Evolutionary conservation across 2,888 invertebrate genomes (phyloP), one percentile per base, ranked within the genome.

Genomic region (Phasia obesa): DNA sequence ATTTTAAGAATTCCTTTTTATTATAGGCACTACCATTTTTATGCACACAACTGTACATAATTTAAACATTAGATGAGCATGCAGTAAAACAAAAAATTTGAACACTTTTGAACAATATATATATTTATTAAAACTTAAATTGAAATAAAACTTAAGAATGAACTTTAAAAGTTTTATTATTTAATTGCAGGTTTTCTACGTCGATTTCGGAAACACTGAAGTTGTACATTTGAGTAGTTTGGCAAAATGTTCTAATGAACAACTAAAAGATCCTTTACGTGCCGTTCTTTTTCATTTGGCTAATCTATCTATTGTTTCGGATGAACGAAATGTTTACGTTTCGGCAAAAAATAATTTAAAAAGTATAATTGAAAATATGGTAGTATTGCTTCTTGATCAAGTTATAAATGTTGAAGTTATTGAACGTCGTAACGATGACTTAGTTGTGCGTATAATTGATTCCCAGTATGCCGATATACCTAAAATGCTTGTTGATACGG

Each of bases 141-240:
- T n/a, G n/a, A n/a, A n/a, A n/a, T n/a, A n/a, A n/a, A n/a, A n/a
- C n/a, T 19, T 15, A 35, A 51, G 19, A n/a, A 31, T 9, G 13
- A 35, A 57, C 17, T 25, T 9, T 6, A 17, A 42, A 44, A 17
- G 2, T 53, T 59, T 57, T 4, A 44, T 53, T 53, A 11, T 78
- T 53, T 73, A 21, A 17, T 31, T 70, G 5, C 44, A 86, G 86
- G 85, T 86, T 53, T 84, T 86, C 53, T 86, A 84, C 62, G 81
- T 87, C 25, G 86, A 87, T 60, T 87, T 84, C 75, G 86, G 86
- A 23, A 85, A 86, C 47, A 85, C 47, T 13, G 86, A 86, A 51
- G 67, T 60, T n/a, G 81, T 87, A 5, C 42, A 81, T 9, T 17
- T 85, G 15, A 35, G 51, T 64, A 55, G 47, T 25, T 60, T 87